Percentiles rank a stretch among this genome's conserved stretches.
Conservation (phyloP, 2,888 invertebrate genomes). For the Cantharis rustica region DNA sequence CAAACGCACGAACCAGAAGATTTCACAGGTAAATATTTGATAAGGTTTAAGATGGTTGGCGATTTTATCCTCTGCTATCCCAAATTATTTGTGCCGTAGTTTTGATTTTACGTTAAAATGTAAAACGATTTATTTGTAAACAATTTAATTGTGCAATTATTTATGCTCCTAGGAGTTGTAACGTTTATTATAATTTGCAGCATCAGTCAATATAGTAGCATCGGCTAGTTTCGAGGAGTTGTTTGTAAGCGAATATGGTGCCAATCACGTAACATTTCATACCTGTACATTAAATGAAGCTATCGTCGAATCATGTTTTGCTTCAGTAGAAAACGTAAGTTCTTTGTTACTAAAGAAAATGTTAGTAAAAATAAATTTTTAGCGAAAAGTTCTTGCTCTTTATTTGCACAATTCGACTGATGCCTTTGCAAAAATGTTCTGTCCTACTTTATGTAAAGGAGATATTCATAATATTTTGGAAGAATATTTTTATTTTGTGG, state of each 20-base stretch:
- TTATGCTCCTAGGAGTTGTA: not conserved
- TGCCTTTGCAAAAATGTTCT: conserved; percentile 41
- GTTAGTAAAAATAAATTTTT: conserved; percentile 11
- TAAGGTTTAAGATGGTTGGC: too few relatives aligned
- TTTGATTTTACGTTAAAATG: too few relatives aligned
- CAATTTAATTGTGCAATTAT: too few relatives aligned
- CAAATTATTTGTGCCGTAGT: not conserved
- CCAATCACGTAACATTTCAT: conserved; percentile 35
- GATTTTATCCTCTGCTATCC: too few relatives aligned
- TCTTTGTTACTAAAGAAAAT: not conserved
- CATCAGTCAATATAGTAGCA: conserved; percentile 34
- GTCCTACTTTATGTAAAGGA: conserved; percentile 33
- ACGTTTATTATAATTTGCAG: not conserved
- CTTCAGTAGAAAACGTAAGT: conserved; percentile 12
- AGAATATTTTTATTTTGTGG: conserved; percentile 40
- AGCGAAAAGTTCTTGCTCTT: conserved; percentile 42
- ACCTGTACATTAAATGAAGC: conserved; percentile 37
- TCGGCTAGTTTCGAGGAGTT: conserved; percentile 35
- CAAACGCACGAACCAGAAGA: not conserved
- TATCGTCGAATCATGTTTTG: conserved; percentile 22
- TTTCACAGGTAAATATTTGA: not conserved
- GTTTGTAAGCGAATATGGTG: conserved; percentile 31
- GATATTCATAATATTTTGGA: conserved; percentile 37
- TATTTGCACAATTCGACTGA: conserved; percentile 44
- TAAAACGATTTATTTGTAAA: too few relatives aligned